Evolutionary conservation across 2,797 vertebrate species (phyloP).

Genomic region (Hydrophis major): DNA sequence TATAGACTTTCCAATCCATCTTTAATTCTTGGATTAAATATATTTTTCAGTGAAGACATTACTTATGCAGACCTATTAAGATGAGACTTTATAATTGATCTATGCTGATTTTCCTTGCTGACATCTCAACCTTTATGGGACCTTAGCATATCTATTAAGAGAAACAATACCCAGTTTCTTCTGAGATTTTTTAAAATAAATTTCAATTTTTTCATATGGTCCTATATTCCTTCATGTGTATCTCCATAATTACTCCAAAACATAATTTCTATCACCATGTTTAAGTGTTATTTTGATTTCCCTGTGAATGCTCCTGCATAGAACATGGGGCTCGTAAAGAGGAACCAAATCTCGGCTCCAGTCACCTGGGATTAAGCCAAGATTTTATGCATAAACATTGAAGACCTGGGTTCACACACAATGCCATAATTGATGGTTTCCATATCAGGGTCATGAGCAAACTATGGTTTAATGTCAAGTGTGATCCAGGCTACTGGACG

Average conservation of each 20-base stretch:
- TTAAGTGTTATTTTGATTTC: background rate
- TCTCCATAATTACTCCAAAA: constrained; percentile 34
- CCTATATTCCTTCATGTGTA: constrained; percentile 31
- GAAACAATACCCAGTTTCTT: background rate
- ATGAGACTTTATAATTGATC: background rate
- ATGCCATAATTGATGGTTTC: background rate
- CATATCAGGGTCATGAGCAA: background rate
- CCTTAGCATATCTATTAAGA: background rate
- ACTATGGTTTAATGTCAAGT: background rate
- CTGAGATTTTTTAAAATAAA: background rate
- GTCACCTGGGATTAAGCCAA: background rate
- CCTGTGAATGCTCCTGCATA: background rate
- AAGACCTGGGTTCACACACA: background rate
- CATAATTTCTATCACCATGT: constrained; percentile 30
- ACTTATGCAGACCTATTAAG: background rate
- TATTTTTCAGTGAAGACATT: background rate
- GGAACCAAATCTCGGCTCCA: background rate
- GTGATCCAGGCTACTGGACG: background rate
- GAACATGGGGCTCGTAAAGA: background rate
- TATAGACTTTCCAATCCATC: background rate
- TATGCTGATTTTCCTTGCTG: background rate
- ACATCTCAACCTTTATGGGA: background rate
- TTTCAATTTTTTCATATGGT: background rate
- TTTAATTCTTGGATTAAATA: constrained; percentile 7
- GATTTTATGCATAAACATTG: background rate